A percentile compares a stretch with the other conserved stretches of the same genome.
phyloP scores from a whole-genome alignment of 2,797 vertebrate genomes.

The Thamnophis elegans region DNA sequence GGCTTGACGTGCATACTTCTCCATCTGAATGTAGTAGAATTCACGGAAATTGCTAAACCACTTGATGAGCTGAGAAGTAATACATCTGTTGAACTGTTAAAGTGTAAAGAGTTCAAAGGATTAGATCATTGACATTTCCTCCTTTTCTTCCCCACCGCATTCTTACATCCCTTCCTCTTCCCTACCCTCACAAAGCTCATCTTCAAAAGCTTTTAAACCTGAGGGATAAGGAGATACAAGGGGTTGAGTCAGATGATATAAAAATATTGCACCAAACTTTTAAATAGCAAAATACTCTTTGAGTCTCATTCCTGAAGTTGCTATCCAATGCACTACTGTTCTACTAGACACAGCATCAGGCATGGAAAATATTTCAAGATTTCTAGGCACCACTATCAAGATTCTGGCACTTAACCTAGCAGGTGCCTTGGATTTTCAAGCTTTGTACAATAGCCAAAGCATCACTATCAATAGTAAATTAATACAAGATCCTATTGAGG shows the following conservation, averaged over 20 bases:
- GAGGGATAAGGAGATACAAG: conserved; percentile 5
- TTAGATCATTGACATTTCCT: conserved; percentile 66
- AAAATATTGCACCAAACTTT: conserved; percentile 9
- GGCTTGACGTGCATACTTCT: conserved; percentile 96
- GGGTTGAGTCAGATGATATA: conserved; percentile 36
- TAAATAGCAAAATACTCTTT: conserved; percentile 17
- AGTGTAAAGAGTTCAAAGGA: conserved; percentile 70
- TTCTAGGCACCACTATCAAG: background rate
- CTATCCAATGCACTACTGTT: background rate
- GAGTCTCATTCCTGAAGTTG: conserved; percentile 19
- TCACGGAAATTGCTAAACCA: conserved; percentile 99
- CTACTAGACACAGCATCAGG: background rate
- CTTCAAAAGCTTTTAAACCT: conserved; percentile 38
- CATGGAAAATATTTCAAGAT: conserved; percentile 13
- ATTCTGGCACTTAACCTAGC: background rate
- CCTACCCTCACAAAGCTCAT: conserved; percentile 37
- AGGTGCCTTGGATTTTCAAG: background rate
- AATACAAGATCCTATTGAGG: background rate
- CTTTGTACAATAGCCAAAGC: background rate
- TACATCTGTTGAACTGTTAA: conserved; percentile 98
- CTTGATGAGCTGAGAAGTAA: conserved; percentile 99
- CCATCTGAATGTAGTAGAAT: conserved; percentile 99
- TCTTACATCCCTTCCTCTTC: conserved; percentile 38
- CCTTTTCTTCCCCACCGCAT: conserved; percentile 43
- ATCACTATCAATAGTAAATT: background rate